Percentiles rank a stretch among this genome's conserved stretches.
phyloP scores from a whole-genome alignment of 2,888 invertebrate species.

The Desoria tigrina region DNA sequence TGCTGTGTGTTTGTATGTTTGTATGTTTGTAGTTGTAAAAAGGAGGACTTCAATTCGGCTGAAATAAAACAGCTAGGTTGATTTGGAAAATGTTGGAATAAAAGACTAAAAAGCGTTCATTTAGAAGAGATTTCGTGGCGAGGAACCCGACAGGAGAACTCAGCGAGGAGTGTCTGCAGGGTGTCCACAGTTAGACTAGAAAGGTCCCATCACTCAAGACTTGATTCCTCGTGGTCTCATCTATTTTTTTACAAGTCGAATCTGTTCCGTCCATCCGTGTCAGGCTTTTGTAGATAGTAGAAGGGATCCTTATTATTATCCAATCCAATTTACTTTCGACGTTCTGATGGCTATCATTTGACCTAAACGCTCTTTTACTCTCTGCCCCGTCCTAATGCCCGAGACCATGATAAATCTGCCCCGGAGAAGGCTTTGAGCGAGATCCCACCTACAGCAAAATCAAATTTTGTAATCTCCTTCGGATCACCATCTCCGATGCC shows the following conservation, averaged over 20 bases:
- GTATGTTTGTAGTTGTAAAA: no score
- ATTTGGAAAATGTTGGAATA: conserved; percentile 17
- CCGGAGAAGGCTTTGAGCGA: background rate
- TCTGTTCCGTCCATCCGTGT: conserved; percentile 31
- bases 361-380: conserved; percentile 13
- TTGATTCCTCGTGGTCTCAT: conserved; percentile 20
- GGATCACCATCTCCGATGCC: background rate
- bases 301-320: conserved; percentile 15
- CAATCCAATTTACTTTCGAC: conserved; percentile 23
- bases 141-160: conserved; percentile 44
- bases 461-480: conserved; percentile 17
- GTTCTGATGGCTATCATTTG: conserved; percentile 21
- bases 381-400: no score
- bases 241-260: conserved; percentile 16
- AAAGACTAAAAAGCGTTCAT: conserved; percentile 18
- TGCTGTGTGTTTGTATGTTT: no score
- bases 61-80: conserved; percentile 7
- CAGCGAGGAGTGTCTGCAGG: conserved; percentile 48
- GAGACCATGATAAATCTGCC: background rate
- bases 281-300: conserved; percentile 9
- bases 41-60: no score
- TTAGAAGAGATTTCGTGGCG: conserved; percentile 35
- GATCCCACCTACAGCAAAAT: conserved; percentile 1
- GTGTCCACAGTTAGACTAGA: conserved; percentile 34
- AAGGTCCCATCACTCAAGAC: conserved; percentile 20